Conservation (phyloP, 2,888 invertebrate species). For the Andrena marginata region DNA sequence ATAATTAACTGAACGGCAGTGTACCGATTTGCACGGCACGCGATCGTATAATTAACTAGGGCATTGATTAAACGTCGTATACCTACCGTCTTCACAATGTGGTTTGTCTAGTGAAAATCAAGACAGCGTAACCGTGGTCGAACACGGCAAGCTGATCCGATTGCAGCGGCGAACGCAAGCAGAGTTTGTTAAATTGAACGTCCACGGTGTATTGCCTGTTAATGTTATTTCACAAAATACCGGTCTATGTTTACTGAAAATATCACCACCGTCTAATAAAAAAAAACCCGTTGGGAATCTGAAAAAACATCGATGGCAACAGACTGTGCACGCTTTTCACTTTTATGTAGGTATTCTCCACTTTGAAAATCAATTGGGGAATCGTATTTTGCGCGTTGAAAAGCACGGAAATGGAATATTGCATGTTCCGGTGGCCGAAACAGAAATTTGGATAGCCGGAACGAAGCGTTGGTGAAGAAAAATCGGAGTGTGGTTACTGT, state of each 20-base stretch:
- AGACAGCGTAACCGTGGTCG: background rate
- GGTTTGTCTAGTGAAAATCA: background rate
- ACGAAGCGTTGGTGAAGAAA: background rate
- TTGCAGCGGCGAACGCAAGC: background rate
- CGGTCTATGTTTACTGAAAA: background rate
- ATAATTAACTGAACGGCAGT: background rate
- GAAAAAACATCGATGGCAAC: background rate
- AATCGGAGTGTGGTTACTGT: background rate
- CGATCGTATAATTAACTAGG: background rate
- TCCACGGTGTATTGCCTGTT: background rate
- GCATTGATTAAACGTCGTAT: constrained; percentile 10
- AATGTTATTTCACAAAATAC: background rate
- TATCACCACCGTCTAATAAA: background rate
- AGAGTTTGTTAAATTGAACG: background rate
- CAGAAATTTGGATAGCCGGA: background rate
- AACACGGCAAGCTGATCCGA: background rate
- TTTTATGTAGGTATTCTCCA: background rate
- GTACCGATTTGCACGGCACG: background rate
- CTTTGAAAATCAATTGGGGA: no score
- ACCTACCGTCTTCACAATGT: background rate
- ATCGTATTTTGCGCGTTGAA: background rate
- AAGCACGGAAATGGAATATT: background rate
- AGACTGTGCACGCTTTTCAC: background rate
- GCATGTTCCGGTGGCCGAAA: background rate
- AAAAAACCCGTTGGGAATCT: background rate